A percentile compares a stretch with the other conserved stretches of the same genome.
Conservation (phyloP, 2,797 vertebrate species). For the Eutrigla gurnardus region DNA sequence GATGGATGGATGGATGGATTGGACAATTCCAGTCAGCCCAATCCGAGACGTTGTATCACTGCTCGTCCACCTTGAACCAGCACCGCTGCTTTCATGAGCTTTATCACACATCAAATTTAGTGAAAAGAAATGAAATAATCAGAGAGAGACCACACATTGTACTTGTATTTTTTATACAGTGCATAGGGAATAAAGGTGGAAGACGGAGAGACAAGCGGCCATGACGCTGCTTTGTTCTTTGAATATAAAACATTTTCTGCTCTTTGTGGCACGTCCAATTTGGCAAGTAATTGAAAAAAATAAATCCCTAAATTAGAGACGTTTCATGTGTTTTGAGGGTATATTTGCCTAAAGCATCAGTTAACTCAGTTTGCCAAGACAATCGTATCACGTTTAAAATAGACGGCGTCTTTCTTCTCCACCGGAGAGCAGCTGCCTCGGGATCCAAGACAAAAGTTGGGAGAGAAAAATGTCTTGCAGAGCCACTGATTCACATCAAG, state of each 20-base stretch:
- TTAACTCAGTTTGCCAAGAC: slow-evolving; percentile 22
- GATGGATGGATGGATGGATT: background rate
- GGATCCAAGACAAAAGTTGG: slow-evolving; percentile 24
- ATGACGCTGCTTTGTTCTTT: slow-evolving; percentile 1
- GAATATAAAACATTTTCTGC: background rate
- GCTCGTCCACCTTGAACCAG: slow-evolving; percentile 40
- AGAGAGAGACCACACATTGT: too few species aligned
- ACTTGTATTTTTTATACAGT: too few species aligned
- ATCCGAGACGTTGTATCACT: slow-evolving; percentile 3
- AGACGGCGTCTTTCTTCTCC: slow-evolving; percentile 4
- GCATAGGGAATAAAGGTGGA: background rate
- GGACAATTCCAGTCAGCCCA: slow-evolving; percentile 11
- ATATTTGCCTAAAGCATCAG: slow-evolving; percentile 3
- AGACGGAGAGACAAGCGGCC: background rate
- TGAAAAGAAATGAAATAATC: too few species aligned
- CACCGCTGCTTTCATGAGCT: slow-evolving; percentile 15
- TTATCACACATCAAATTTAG: too few species aligned
- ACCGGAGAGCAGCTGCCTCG: slow-evolving; percentile 11
- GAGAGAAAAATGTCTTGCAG: slow-evolving; percentile 27
- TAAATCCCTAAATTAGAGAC: slow-evolving; percentile 4
- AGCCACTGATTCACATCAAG: slow-evolving; percentile 21
- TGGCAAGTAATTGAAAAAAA: background rate
- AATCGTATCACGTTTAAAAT: slow-evolving; percentile 37
- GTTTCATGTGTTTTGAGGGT: slow-evolving; percentile 3
- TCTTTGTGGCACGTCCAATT: slow-evolving; percentile 15